Evolutionary conservation across 2,888 invertebrate genomes (phyloP), one percentile per base, ranked within the genome.

Genomic region (Cephus rjabovi): DNA sequence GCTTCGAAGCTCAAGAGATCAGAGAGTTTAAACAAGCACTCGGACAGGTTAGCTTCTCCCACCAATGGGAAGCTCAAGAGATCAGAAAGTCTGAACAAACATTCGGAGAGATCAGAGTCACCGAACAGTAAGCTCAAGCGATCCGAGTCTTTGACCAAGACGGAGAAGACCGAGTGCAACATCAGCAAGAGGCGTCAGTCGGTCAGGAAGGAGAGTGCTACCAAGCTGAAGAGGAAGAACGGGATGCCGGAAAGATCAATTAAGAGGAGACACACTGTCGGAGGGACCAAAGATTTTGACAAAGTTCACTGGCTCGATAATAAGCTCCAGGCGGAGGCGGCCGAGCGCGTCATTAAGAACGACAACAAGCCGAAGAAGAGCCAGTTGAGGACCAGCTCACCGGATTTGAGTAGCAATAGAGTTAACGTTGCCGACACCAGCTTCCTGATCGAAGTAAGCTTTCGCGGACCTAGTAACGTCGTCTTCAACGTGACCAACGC

Each of bases 221-320:
- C 94, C 76, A 95, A 95, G 90, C 92, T 95, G 79, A 96, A 96
- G 91, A 92, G 96, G 83, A 96, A 96, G 92, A 95, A 95, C 91
- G 96, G 95, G 80, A 95, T 95, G 95, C 95, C 95, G n/a, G 95
- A 95, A 91, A 93, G 95, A 83, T 96, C 96, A 82, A 96, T 97
- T 87, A 97, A 97, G 92, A 94, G 98, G 73, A 94, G 98, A 37
- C 98, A 98, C 92, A 98, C 98, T 0, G 97, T 98, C 12, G 98
- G 98, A 81, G 98, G 98, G 77, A 96, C 97, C n/a, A 97, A 97
- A 92, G 98, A 98, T 92, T 96, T 95, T 33, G 95, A 95, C 84
- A 94, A 95, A 82, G 92, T 94, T 33, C 93, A 93, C 73, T 94
- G 93, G 93, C 86, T 93, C 77, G 93, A 94, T 81, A 93, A 93